Evolutionary conservation across 35 echinoderm and acorn worm species (phyloP).

Genomic region (Apostichopus parvimensis): DNA sequence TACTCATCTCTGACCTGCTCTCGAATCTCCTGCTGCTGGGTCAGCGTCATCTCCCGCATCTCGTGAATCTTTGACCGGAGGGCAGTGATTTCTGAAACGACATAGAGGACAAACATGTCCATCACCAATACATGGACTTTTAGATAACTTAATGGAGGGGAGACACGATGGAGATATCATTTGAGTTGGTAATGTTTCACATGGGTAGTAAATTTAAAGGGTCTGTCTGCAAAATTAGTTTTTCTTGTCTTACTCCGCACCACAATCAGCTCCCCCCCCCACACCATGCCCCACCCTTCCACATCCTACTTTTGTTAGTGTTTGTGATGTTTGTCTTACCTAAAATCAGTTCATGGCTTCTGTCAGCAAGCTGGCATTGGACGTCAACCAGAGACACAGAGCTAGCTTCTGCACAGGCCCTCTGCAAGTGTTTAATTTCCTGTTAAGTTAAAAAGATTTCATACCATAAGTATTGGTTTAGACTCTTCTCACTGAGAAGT

Average conservation of each 20-base stretch:
- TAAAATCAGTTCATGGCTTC: conserved; percentile 92
- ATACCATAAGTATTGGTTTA: not conserved
- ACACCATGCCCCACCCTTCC: too few species aligned
- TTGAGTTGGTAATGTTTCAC: too few species aligned
- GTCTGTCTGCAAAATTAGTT: too few species aligned
- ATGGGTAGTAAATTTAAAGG: too few species aligned
- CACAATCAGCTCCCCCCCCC: too few species aligned
- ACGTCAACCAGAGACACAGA: conserved; percentile 87
- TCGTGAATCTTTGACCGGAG: conserved; percentile 85
- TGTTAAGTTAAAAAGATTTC: not conserved
- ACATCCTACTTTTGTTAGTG: too few species aligned
- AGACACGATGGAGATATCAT: too few species aligned
- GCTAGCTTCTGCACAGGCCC: conserved; percentile 59
- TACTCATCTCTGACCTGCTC: conserved; percentile 72
- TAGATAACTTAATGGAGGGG: too few species aligned
- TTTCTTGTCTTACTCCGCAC: too few species aligned
- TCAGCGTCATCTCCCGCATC: conserved; percentile 61
- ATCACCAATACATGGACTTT: too few species aligned
- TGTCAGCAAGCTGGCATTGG: conserved; percentile 96
- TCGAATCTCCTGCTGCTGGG: conserved; percentile 74
- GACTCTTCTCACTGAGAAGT: too few species aligned
- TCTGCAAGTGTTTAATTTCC: conserved; percentile 92
- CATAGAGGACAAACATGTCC: not conserved
- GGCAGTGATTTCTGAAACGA: conserved; percentile 79
- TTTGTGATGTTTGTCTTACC: conserved; percentile 54